Conservation (phyloP, 1,140 invertebrate species). For the Teleogryllus occipitalis region DNA sequence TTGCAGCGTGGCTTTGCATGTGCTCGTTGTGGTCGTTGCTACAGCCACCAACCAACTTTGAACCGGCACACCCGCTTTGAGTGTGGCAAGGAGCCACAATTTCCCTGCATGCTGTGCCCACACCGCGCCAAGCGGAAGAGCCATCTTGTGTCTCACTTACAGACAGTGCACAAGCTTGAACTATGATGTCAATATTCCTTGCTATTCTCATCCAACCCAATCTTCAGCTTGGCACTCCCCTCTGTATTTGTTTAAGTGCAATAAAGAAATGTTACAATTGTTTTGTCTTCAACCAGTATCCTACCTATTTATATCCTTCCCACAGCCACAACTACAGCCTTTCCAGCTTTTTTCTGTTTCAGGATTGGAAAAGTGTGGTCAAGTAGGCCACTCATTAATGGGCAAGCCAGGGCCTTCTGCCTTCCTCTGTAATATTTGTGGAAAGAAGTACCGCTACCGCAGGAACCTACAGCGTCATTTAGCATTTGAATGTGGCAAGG, state of each 20-base stretch:
- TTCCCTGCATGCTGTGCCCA: constrained; percentile 26
- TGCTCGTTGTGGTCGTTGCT: constrained; percentile 29
- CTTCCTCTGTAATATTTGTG: constrained; percentile 34
- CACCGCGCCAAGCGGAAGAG: constrained; percentile 32
- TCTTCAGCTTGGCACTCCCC: no score
- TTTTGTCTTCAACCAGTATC: no score
- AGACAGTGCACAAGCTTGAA: constrained; percentile 9
- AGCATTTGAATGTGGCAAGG: constrained; percentile 38
- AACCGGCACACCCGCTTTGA: constrained; percentile 35
- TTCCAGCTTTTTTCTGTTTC: neutral
- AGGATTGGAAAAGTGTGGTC: neutral
- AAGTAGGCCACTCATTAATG: no score
- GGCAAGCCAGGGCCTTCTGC: no score
- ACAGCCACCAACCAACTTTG: constrained; percentile 38
- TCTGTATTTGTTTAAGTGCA: no score
- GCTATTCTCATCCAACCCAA: no score
- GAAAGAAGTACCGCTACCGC: constrained; percentile 42
- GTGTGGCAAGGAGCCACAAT: constrained; percentile 27
- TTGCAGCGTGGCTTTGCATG: constrained; percentile 11
- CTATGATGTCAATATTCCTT: no score
- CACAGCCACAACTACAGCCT: no score
- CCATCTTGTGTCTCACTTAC: constrained; percentile 24
- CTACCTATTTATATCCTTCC: no score
- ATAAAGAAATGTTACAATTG: no score
- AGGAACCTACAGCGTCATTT: constrained; percentile 40